A percentile compares a stretch with the other conserved stretches of the same genome.
phyloP scores from a whole-genome alignment of 2,888 invertebrate species.

The Drosophila longiperda region DNA sequence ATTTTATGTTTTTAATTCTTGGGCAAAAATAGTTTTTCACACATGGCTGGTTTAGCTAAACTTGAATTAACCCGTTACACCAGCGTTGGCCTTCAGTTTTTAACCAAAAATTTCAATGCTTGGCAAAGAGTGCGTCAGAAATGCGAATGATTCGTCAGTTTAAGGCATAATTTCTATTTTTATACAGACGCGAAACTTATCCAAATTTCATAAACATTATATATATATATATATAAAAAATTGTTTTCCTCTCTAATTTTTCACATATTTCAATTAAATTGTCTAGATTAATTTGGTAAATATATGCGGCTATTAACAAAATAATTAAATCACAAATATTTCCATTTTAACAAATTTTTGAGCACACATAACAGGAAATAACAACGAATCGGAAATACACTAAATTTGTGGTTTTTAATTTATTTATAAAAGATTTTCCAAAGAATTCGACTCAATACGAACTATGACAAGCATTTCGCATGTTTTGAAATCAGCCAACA shows the following conservation, averaged over 20 bases:
- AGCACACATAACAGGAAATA: background rate
- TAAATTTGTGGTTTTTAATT: background rate
- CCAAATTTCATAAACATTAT: conserved; percentile 37
- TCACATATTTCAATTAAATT: conserved; percentile 36
- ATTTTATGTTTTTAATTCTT: conserved; percentile 50
- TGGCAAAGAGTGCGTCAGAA: conserved; percentile 38
- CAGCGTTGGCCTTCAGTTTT: conserved; percentile 38
- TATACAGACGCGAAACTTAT: conserved; percentile 43
- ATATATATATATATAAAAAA: background rate
- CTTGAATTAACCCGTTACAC: conserved; percentile 36
- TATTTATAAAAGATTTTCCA: background rate
- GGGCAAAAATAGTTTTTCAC: conserved; percentile 20
- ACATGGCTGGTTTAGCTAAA: conserved; percentile 49
- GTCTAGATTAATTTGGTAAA: conserved; percentile 29
- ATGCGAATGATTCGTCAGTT: conserved; percentile 32
- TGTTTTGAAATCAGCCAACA: background rate
- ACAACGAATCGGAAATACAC: conserved; percentile 37
- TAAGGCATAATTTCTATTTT: conserved; percentile 69
- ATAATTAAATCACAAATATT: conserved; percentile 59
- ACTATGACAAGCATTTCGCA: background rate
- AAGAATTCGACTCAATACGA: background rate
- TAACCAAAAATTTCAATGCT: conserved; percentile 17
- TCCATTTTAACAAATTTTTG: background rate
- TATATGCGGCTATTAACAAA: conserved; percentile 53
- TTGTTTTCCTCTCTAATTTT: conserved; percentile 24